These are phyloP conservation scores for Bubalus kerabau DNA, from an alignment of 2,113 vertebrate species.

Conservation along the genomic window DNA sequence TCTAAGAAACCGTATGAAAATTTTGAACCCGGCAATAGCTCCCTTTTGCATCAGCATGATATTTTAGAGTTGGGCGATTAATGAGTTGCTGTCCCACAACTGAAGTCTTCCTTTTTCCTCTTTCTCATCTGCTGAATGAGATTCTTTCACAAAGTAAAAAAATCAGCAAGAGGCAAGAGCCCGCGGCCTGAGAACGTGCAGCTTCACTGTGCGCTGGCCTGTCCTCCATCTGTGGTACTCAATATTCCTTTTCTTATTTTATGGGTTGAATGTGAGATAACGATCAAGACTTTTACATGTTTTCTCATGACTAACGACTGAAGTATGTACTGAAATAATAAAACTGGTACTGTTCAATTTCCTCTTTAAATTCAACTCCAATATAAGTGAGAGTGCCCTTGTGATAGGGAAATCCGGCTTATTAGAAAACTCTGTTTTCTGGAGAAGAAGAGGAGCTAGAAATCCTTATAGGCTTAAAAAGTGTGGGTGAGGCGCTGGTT, in stretches of 20 bases:
- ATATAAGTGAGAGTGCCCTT: slow-evolving; percentile 34
- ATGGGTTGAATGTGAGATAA: slow-evolving; percentile 48
- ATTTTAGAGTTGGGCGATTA: slow-evolving; percentile 17
- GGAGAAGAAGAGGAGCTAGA: neutral
- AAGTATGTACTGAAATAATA: slow-evolving; percentile 62
- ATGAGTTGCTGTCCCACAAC: neutral
- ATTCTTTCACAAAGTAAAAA: slow-evolving; percentile 44
- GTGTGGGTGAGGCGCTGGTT: neutral
- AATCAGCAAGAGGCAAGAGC: neutral
- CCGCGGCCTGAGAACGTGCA: neutral
- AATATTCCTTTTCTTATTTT: slow-evolving; percentile 60
- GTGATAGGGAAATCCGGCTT: slow-evolving; percentile 7
- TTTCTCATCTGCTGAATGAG: neutral
- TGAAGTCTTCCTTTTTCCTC: neutral
- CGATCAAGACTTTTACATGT: slow-evolving; percentile 48
- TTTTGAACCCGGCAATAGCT: slow-evolving; percentile 3
- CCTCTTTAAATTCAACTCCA: slow-evolving; percentile 48
- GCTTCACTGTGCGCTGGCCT: neutral
- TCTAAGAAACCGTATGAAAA: neutral
- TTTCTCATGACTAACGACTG: slow-evolving; percentile 57
- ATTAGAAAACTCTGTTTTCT: slow-evolving; percentile 40
- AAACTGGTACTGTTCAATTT: slow-evolving; percentile 59
- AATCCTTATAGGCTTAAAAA: slow-evolving; percentile 39
- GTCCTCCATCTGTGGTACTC: slow-evolving; percentile 16
- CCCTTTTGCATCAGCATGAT: neutral